Conservation (phyloP, 30 jellyfish, hydroid and myxozoan genomes). For the Pelagia noctiluca region DNA sequence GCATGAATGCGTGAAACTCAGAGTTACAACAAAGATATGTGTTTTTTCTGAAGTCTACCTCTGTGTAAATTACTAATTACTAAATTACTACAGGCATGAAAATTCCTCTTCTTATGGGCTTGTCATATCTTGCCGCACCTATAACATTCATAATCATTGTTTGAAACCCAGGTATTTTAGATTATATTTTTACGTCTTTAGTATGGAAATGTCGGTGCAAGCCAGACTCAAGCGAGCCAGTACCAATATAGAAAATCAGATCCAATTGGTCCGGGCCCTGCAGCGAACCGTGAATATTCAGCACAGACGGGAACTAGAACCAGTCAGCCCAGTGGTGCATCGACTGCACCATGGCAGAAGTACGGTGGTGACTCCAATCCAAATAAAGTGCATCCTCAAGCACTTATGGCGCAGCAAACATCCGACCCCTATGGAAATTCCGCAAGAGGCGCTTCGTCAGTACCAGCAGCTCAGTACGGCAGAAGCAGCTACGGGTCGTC, state of each 20-base stretch:
- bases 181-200: no score
- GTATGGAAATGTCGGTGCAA: no score
- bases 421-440: not conserved
- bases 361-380: no score
- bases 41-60: no score
- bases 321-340: not conserved
- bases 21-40: no score
- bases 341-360: conserved; percentile 1
- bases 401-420: not conserved
- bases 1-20: no score
- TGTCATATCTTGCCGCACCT: not conserved
- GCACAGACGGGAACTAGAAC: not conserved
- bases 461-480: not conserved
- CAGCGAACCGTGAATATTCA: not conserved
- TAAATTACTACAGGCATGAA: no score
- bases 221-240: not conserved
- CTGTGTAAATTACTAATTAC: no score
- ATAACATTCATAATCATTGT: not conserved
- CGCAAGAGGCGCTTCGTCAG: not conserved
- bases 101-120: no score
- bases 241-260: not conserved
- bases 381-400: no score
- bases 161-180: no score
- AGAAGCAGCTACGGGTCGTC: not conserved
- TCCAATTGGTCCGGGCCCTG: not conserved